Percentiles rank a stretch among this genome's conserved stretches.
These are phyloP conservation scores for Alligator mississippiensis DNA, from an alignment of 2,113 vertebrate genomes.

Conservation along the genomic window DNA sequence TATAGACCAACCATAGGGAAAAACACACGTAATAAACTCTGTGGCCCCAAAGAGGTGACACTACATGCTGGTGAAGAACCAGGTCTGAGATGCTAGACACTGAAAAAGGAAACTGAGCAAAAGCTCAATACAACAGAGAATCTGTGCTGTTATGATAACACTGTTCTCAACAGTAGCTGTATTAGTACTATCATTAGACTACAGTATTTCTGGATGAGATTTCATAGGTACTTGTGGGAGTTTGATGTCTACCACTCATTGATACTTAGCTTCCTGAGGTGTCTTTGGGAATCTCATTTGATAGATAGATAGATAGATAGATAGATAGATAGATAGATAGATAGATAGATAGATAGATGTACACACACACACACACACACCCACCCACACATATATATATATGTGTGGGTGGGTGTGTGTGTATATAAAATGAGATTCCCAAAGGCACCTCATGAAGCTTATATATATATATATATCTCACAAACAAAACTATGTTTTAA, in stretches of 20 bases:
- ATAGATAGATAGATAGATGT: too few relatives aligned
- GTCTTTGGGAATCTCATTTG: too few relatives aligned
- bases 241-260: too few relatives aligned
- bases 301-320: too few relatives aligned
- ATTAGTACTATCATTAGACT: background rate
- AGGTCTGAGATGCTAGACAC: background rate
- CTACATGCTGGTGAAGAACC: background rate
- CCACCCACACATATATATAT: too few relatives aligned
- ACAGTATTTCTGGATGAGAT: background rate
- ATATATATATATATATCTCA: background rate
- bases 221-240: background rate
- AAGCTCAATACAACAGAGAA: background rate
- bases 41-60: background rate
- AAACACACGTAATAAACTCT: background rate
- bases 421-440: background rate
- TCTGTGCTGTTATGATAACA: background rate
- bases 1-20: background rate
- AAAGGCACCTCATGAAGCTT: background rate
- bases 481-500: background rate
- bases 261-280: too few relatives aligned
- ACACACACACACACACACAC: too few relatives aligned
- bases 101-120: background rate
- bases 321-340: too few relatives aligned
- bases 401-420: too few relatives aligned
- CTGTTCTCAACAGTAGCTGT: background rate